Conservation (phyloP, 2,113 vertebrate species). For the Megaceryle maxima region DNA sequence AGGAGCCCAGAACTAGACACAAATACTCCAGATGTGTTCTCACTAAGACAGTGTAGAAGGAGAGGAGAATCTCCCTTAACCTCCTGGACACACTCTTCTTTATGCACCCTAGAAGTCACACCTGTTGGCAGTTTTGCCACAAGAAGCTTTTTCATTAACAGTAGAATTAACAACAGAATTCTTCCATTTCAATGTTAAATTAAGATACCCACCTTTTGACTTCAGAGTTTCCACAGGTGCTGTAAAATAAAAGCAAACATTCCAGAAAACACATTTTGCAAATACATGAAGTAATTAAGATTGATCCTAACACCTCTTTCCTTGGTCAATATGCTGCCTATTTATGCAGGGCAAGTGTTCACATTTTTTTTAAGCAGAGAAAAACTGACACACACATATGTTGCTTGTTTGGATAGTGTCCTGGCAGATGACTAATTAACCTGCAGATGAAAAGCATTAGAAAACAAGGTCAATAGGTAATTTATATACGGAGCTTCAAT, state of each 20-base stretch:
- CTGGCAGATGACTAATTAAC: neutral
- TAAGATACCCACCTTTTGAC: conserved; percentile 8
- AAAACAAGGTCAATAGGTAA: neutral
- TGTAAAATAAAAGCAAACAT: conserved; percentile 18
- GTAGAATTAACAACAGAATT: neutral
- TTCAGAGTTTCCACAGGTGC: conserved; percentile 11
- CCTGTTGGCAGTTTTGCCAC: neutral
- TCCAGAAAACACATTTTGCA: neutral
- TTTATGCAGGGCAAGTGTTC: neutral
- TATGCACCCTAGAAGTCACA: neutral
- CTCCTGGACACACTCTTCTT: no score
- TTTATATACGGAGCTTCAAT: neutral
- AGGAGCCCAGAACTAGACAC: no score
- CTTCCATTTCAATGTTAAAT: neutral
- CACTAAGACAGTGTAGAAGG: no score
- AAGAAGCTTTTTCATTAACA: neutral
- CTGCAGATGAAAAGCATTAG: neutral
- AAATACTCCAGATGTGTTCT: no score
- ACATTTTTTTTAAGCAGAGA: neutral
- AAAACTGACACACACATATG: neutral
- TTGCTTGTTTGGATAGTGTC: neutral
- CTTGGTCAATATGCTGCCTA: neutral
- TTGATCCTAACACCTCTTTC: neutral
- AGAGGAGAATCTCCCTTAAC: no score
- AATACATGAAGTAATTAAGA: neutral